Conservation (phyloP, 2,797 vertebrate species). For the Lepus oiostolus region DNA sequence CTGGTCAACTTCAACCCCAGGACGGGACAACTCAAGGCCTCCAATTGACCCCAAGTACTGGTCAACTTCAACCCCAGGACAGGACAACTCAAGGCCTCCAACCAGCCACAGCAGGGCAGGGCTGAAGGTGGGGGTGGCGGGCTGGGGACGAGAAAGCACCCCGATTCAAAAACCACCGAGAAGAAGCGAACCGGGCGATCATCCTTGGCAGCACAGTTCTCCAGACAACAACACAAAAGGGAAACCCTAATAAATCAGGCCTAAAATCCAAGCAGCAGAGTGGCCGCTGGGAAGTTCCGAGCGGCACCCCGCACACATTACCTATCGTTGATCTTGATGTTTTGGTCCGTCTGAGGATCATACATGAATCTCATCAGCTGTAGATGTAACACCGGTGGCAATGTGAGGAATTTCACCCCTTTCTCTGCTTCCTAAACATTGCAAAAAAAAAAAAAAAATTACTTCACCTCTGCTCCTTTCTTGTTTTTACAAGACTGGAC, state of each 20-base stretch:
- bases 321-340: slow-evolving; percentile 99
- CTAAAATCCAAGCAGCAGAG: no score
- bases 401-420: slow-evolving; percentile 98
- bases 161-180: no score
- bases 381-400: slow-evolving; percentile 98
- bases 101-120: no score
- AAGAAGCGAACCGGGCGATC: no score
- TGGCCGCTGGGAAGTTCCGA: no score
- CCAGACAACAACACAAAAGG: no score
- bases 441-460: slow-evolving; percentile 55
- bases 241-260: no score
- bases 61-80: neutral
- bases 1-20: neutral
- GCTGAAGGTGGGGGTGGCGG: no score
- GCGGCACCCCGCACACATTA: slow-evolving; percentile 75
- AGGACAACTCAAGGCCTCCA: accelerated
- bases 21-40: accelerated
- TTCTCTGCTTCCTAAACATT: slow-evolving; percentile 96
- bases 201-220: no score
- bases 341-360: slow-evolving; percentile 99
- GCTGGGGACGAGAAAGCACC: no score
- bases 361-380: slow-evolving; percentile 99
- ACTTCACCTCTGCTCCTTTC: neutral
- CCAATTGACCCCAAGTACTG: neutral
- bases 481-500: neutral